Evolutionary conservation across 2,888 invertebrate genomes (phyloP).

Genomic region (Athalia rosae): DNA sequence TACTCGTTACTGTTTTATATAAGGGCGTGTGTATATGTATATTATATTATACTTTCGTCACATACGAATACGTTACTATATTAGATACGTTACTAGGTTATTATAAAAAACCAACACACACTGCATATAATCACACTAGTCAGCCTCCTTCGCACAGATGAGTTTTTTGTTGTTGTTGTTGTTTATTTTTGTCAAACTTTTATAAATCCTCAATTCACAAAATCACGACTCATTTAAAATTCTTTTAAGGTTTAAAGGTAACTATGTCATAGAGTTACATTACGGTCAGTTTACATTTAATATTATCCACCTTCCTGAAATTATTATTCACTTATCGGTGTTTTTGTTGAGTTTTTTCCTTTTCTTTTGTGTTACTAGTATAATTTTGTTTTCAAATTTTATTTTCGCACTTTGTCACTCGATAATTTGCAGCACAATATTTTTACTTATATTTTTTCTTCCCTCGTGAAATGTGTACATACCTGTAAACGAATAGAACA

Average conservation of each 20-base stretch:
- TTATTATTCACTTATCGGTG: too few relatives aligned
- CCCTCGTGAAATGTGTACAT: too few relatives aligned
- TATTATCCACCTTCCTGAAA: too few relatives aligned
- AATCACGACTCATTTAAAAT: neutral
- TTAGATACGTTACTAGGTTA: neutral
- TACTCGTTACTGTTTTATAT: neutral
- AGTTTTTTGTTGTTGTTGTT: too few relatives aligned
- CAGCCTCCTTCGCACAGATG: conserved; percentile 25
- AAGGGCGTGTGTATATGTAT: neutral
- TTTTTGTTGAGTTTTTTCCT: too few relatives aligned
- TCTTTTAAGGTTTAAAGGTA: neutral
- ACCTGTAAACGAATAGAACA: too few relatives aligned
- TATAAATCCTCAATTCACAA: conserved; percentile 37
- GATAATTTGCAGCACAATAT: neutral
- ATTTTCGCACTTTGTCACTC: too few relatives aligned
- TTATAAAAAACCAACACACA: conserved; percentile 23
- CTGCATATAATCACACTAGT: conserved; percentile 19
- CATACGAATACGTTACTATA: neutral
- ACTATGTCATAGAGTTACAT: too few relatives aligned
- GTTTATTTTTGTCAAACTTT: neutral
- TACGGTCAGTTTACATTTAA: too few relatives aligned
- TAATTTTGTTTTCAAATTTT: too few relatives aligned
- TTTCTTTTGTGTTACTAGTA: too few relatives aligned
- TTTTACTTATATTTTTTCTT: neutral
- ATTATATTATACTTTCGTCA: neutral